Evolutionary conservation across 2,113 vertebrate species (phyloP).

Genomic region (Megaceryle maxima): DNA sequence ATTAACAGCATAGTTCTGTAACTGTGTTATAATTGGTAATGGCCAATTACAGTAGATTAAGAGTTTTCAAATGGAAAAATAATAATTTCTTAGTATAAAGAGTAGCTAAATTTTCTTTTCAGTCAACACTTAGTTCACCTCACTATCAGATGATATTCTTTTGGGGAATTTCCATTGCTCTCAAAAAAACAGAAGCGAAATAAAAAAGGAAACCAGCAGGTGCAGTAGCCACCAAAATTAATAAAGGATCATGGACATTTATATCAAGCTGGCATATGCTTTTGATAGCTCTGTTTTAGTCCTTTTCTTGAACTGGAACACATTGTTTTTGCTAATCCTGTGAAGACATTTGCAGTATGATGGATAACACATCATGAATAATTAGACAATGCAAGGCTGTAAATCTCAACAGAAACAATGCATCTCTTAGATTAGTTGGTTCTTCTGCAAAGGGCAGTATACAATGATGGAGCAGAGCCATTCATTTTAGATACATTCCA

Average conservation of each 20-base stretch:
- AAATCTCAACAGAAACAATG: constrained; percentile 53
- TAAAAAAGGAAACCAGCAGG: background rate
- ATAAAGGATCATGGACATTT: background rate
- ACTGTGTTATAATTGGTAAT: background rate
- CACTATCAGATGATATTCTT: background rate
- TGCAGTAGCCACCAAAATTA: background rate
- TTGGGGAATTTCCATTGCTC: background rate
- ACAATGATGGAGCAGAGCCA: constrained; percentile 44
- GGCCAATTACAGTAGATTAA: constrained; percentile 12
- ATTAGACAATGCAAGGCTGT: constrained; percentile 57
- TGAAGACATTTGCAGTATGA: constrained; percentile 45
- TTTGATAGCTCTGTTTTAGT: background rate
- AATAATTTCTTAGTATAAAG: background rate
- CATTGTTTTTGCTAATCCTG: constrained; percentile 2
- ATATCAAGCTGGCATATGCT: background rate
- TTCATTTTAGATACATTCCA: constrained; percentile 53
- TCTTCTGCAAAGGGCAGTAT: constrained; percentile 49
- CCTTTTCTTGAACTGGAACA: background rate
- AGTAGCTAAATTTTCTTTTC: background rate
- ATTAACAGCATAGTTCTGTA: background rate
- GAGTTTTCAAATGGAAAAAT: constrained; percentile 1
- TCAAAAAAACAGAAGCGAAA: background rate
- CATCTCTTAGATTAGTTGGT: constrained; percentile 44
- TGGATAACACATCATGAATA: constrained; percentile 50
- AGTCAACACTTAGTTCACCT: background rate